Conservation (phyloP, 1,140 invertebrate species). For the Diorhabda carinulata region DNA sequence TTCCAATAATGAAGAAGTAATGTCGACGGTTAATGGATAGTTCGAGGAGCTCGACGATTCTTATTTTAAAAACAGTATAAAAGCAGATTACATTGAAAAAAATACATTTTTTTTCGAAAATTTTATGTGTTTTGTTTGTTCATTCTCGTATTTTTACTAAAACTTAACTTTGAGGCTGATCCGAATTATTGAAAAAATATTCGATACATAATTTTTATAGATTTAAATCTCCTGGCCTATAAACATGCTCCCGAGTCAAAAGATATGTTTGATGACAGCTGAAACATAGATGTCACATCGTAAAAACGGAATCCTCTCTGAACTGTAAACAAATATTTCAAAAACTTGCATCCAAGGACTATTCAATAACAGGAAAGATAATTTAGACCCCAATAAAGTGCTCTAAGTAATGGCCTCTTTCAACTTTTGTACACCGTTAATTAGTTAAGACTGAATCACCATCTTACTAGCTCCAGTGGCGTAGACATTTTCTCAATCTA, state of each 20-base stretch:
- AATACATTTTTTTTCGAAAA: too few relatives aligned
- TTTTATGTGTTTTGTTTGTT: too few relatives aligned
- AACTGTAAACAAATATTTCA: slow-evolving; percentile 35
- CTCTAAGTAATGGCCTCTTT: slow-evolving; percentile 25
- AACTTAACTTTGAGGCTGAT: too few relatives aligned
- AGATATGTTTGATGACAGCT: slow-evolving; percentile 35
- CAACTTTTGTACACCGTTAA: slow-evolving; percentile 30
- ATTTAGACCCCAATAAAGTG: slow-evolving; percentile 28
- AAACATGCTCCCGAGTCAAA: slow-evolving; percentile 35
- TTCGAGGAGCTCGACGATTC: too few relatives aligned
- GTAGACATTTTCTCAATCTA: background rate
- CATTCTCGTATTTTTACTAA: too few relatives aligned
- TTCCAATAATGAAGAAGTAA: too few relatives aligned
- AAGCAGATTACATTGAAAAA: too few relatives aligned
- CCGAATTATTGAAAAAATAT: too few relatives aligned
- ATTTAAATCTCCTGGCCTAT: slow-evolving; percentile 23
- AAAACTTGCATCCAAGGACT: slow-evolving; percentile 28
- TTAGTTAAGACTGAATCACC: slow-evolving; percentile 24
- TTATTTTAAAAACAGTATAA: too few relatives aligned
- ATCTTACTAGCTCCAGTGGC: background rate
- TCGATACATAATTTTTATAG: too few relatives aligned
- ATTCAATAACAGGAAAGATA: slow-evolving; percentile 34
- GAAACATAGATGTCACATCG: slow-evolving; percentile 27
- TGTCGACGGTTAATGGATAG: too few relatives aligned
- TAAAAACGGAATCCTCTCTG: slow-evolving; percentile 19